A percentile compares a stretch with the other conserved stretches of the same genome.
Conservation (phyloP, 2,888 invertebrate genomes). For the Calliphora vomitoria region DNA sequence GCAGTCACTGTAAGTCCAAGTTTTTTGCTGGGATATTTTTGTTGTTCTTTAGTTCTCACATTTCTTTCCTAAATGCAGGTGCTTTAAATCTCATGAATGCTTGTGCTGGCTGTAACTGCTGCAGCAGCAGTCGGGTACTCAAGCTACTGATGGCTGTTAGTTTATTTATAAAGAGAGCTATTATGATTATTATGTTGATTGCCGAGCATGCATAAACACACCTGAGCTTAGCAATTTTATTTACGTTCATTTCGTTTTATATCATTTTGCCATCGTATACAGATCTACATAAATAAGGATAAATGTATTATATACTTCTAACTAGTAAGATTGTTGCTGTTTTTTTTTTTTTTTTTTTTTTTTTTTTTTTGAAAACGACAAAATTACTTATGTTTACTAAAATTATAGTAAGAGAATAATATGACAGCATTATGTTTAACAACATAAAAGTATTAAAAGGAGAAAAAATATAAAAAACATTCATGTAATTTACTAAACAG, state of each 20-base stretch:
- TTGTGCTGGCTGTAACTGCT: neutral
- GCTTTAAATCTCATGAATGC: neutral
- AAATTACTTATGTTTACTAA: too few relatives aligned
- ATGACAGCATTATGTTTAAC: too few relatives aligned
- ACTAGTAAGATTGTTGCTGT: too few relatives aligned
- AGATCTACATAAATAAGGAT: too few relatives aligned
- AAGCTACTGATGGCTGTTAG: neutral
- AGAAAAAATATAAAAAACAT: too few relatives aligned
- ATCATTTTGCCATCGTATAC: neutral
- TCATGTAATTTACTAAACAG: too few relatives aligned
- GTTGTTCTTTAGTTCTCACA: neutral
- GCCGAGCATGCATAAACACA: slow-evolving; percentile 13
- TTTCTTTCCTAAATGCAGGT: neutral
- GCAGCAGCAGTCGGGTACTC: neutral
- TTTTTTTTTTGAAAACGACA: too few relatives aligned
- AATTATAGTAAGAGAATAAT: too few relatives aligned
- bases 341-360: too few relatives aligned
- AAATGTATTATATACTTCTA: too few relatives aligned
- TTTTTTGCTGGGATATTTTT: neutral
- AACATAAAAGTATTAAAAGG: too few relatives aligned
- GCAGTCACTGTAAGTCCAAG: too few relatives aligned
- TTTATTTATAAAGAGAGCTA: slow-evolving; percentile 37
- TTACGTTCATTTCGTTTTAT: slow-evolving; percentile 23
- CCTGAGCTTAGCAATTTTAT: slow-evolving; percentile 26
- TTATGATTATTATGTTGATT: slow-evolving; percentile 60